phyloP scores from a whole-genome alignment of 2,113 vertebrate species.

The Xyliphius kryptos region DNA sequence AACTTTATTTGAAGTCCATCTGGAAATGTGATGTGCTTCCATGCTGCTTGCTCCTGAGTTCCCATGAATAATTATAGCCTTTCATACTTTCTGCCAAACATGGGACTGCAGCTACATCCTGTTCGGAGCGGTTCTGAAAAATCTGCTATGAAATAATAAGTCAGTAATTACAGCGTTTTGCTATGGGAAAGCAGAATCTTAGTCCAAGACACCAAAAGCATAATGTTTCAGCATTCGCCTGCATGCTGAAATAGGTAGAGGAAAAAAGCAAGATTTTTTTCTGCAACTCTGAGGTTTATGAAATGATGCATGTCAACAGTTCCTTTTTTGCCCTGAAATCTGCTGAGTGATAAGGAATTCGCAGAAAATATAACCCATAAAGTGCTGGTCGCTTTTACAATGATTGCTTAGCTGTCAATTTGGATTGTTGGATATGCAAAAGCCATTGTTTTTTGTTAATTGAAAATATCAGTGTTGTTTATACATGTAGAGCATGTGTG shows the following conservation, averaged over 20 bases:
- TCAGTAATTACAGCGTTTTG: constrained; percentile 27
- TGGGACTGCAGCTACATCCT: constrained; percentile 35
- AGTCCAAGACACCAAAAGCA: too few relatives aligned
- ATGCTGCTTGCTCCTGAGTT: constrained; percentile 37
- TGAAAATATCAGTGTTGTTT: constrained; percentile 54
- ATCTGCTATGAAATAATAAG: constrained; percentile 33
- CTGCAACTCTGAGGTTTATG: constrained; percentile 8
- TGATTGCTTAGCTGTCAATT: constrained; percentile 25
- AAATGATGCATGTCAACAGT: constrained; percentile 7
- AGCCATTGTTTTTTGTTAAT: constrained; percentile 39
- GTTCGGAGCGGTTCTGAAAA: constrained; percentile 33
- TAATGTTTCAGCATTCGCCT: too few relatives aligned
- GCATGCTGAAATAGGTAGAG: too few relatives aligned
- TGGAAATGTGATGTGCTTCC: constrained; percentile 46
- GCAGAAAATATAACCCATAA: too few relatives aligned
- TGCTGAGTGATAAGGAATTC: too few relatives aligned
- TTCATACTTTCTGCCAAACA: constrained; percentile 42
- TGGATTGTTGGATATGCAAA: constrained; percentile 20
- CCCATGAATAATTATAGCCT: constrained; percentile 41
- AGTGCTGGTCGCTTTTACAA: too few relatives aligned
- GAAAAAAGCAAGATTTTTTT: too few relatives aligned
- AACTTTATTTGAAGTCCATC: constrained; percentile 46
- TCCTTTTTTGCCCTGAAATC: too few relatives aligned
- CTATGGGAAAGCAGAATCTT: constrained; percentile 29
- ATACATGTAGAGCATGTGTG: constrained; percentile 36